Evolutionary conservation across 2,797 vertebrate genomes (phyloP), one percentile per base, ranked within the genome.

Genomic region (Coreius guichenoti): DNA sequence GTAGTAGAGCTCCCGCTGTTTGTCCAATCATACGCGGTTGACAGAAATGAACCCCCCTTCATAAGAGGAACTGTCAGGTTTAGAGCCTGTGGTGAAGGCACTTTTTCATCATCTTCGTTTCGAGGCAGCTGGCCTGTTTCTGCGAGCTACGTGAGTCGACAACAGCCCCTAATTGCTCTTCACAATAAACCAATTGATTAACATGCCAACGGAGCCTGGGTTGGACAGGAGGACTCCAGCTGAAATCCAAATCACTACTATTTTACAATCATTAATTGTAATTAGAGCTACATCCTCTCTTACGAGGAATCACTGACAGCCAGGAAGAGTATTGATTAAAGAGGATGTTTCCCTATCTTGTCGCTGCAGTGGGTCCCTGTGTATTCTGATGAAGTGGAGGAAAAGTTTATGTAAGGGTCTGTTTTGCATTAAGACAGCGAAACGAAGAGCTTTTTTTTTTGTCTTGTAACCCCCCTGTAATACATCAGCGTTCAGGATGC

Each of bases 241-340:
- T 81, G 83, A 90, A 85, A 88, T 67, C 85, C 82, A 85, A 88
- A 86, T 85, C 76, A 85, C 86, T 74, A 82, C 68, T 73, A 78
- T 81, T 73, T 82, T 82, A 73, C 67, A 74, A 68, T 88, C 70
- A 83, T 86, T 85, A 85, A 83, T 45, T 26, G 63, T 86, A 88
- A 90, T 88, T 87, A 83, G 79, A 83, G 80, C 80, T 81, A 81
- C 86, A 89, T 86, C 85, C 84, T 81, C 85, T 47, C 29, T 78
- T 78, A 73, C 77, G 17, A 88, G 77, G 87, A 89, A 83, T 88
- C 65, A 78, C 70, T 85, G 82, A 85, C 56, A 73, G 78, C 58
- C 39, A 26, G 69, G 61, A 87, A 63, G 56, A 69, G n/a, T 82
- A 75, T 81, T 85, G 58, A 79, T 83, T 84, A 86, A 88, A 88